Evolutionary conservation across 2,797 vertebrate genomes (phyloP).

Genomic region (Thalassophryne amazonica): DNA sequence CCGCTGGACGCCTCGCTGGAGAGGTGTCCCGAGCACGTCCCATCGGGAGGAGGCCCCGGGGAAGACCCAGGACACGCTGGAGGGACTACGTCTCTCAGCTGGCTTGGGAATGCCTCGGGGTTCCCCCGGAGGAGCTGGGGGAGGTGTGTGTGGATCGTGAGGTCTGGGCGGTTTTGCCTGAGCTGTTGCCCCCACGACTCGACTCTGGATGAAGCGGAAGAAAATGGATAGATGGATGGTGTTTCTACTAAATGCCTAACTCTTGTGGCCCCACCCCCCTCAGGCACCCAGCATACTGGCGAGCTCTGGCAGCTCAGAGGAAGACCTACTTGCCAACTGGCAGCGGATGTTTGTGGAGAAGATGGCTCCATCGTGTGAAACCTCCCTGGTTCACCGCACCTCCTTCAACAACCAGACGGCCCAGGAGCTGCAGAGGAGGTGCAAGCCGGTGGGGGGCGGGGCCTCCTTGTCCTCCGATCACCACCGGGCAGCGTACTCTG

Average conservation of each 20-base stretch:
- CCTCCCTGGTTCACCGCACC: slow-evolving; percentile 81
- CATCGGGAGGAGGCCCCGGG: no score
- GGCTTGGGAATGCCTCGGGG: no score
- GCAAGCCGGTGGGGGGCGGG: slow-evolving; percentile 21
- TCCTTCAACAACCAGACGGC: slow-evolving; percentile 84
- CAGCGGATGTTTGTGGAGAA: slow-evolving; percentile 95
- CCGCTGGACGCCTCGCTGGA: no score
- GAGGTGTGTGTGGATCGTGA: no score
- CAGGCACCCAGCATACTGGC: slow-evolving; percentile 81
- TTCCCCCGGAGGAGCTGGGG: no score
- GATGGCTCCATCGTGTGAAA: slow-evolving; percentile 76
- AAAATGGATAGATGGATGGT: no score
- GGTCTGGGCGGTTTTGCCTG: no score
- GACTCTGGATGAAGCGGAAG: no score
- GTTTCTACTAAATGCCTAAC: background rate
- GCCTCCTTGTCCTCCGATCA: slow-evolving; percentile 9
- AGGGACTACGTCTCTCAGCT: no score
- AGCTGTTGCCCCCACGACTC: no score
- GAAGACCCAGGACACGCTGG: no score
- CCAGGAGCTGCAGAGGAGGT: slow-evolving; percentile 78
- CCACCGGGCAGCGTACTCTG: slow-evolving; percentile 73
- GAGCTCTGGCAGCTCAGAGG: slow-evolving; percentile 91
- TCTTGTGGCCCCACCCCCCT: background rate
- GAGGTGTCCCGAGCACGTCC: no score
- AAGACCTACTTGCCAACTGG: slow-evolving; percentile 93